phyloP scores from a whole-genome alignment of 53 echinoderm and acorn worm species.

The Patiria pectinifera region DNA sequence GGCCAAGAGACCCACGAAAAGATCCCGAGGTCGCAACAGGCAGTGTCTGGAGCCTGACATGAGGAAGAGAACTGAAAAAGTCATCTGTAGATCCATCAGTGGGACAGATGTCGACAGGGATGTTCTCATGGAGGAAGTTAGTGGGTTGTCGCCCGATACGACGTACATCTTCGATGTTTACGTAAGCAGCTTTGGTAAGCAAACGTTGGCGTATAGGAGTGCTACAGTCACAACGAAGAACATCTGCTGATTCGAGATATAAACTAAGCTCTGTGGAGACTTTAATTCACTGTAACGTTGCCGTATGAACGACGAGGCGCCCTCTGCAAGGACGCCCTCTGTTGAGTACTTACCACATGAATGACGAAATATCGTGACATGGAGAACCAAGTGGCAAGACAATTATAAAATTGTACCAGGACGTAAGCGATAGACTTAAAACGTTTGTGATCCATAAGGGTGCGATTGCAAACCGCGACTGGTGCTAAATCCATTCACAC shows the following conservation, averaged over 20 bases:
- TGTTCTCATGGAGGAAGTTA: conserved; percentile 84
- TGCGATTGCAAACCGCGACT: conserved; percentile 1
- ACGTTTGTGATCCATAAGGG: conserved; percentile 6
- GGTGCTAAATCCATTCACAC: conserved; percentile 26
- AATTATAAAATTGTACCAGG: neutral
- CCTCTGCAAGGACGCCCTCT: conserved; percentile 25
- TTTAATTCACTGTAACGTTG: neutral
- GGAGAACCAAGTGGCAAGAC: neutral
- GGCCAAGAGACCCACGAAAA: conserved; percentile 41
- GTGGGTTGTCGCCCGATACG: conserved; percentile 77
- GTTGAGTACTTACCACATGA: conserved; percentile 3
- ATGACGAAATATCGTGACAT: neutral
- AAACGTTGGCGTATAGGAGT: conserved; percentile 91
- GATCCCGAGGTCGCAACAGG: conserved; percentile 36
- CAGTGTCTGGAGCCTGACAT: conserved; percentile 91
- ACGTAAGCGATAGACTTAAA: neutral
- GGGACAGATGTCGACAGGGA: conserved; percentile 76
- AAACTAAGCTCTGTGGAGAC: neutral
- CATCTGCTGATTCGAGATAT: conserved; percentile 74
- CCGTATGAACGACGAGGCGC: conserved; percentile 12
- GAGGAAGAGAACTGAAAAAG: conserved; percentile 95
- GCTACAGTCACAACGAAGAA: conserved; percentile 92
- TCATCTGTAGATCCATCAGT: conserved; percentile 82
- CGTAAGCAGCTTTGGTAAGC: conserved; percentile 85
- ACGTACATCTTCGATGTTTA: conserved; percentile 96